phyloP scores from a whole-genome alignment of 2,888 invertebrate species.

The Opisthograptis luteolata region DNA sequence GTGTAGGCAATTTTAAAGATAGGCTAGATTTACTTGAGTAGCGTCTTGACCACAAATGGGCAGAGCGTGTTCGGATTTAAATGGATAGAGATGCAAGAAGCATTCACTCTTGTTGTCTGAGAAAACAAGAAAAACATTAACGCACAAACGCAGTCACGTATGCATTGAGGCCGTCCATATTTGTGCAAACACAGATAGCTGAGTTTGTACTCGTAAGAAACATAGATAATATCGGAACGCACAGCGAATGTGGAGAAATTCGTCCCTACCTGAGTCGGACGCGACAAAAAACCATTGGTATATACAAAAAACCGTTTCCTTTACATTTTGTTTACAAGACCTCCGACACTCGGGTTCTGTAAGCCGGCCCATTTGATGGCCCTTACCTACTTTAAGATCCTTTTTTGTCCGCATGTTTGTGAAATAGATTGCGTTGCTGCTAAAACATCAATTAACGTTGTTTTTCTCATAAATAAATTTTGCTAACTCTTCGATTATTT shows the following conservation, averaged over 20 bases:
- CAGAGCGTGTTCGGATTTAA: conserved; percentile 14
- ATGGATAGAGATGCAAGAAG: conserved; percentile 4
- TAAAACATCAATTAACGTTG: conserved; percentile 10
- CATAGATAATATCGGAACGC: conserved; percentile 63
- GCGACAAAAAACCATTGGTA: conserved; percentile 29
- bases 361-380: conserved; percentile 53
- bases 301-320: conserved; percentile 66
- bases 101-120: conserved; percentile 5
- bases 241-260: conserved; percentile 48
- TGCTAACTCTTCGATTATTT: too few relatives aligned
- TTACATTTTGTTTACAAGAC: conserved; percentile 78
- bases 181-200: conserved; percentile 80
- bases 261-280: conserved; percentile 69
- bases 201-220: conserved; percentile 66
- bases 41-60: conserved; percentile 18
- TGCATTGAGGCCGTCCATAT: conserved; percentile 66
- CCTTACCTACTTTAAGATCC: conserved; percentile 55
- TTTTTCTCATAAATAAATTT: neutral
- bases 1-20: neutral
- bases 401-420: conserved; percentile 71
- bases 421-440: conserved; percentile 23
- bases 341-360: conserved; percentile 77
- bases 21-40: conserved; percentile 1
- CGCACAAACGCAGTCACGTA: conserved; percentile 61
- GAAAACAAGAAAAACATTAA: conserved; percentile 34